Conservation (phyloP, 1,140 invertebrate species). For the Thaumatotibia leucotreta region DNA sequence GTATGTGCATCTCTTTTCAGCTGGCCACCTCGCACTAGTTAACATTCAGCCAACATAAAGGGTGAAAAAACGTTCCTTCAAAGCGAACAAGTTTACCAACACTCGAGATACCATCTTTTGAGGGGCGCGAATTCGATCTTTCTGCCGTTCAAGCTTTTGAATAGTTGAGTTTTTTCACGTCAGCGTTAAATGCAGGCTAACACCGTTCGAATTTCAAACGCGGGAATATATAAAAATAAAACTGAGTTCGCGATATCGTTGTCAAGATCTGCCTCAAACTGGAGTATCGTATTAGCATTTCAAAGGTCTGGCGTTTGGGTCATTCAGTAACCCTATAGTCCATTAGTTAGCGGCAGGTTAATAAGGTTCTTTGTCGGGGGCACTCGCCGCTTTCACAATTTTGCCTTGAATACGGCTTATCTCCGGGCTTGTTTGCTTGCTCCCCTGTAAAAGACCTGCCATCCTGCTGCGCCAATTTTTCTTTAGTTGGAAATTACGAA, state of each 20-base stretch:
- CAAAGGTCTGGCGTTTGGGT: slow-evolving; percentile 32
- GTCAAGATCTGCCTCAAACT: slow-evolving; percentile 27
- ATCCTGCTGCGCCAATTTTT: slow-evolving; percentile 52
- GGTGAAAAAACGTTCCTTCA: slow-evolving; percentile 39
- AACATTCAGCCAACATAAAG: slow-evolving; percentile 40
- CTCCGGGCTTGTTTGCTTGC: slow-evolving; percentile 57
- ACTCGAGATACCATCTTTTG: slow-evolving; percentile 39
- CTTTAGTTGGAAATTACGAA: slow-evolving; percentile 58
- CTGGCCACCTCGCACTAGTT: slow-evolving; percentile 44
- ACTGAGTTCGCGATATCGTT: not conserved
- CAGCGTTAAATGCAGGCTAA: not conserved
- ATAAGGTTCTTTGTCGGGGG: slow-evolving; percentile 64
- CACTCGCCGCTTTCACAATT: slow-evolving; percentile 59
- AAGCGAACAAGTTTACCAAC: slow-evolving; percentile 36
- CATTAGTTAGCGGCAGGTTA: slow-evolving; percentile 67
- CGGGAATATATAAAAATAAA: slow-evolving; percentile 8
- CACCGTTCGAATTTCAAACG: not conserved
- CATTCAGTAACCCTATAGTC: slow-evolving; percentile 51
- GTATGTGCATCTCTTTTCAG: slow-evolving; percentile 68
- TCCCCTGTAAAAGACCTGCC: slow-evolving; percentile 41
- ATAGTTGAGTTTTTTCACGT: not conserved
- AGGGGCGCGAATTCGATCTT: slow-evolving; percentile 43
- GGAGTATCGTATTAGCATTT: slow-evolving; percentile 42
- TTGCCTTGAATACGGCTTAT: slow-evolving; percentile 66
- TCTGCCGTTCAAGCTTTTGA: slow-evolving; percentile 27